A percentile compares a stretch with the other conserved stretches of the same genome.
Conservation (phyloP, 2,888 invertebrate genomes). For the Lepidochrysops patricia region DNA sequence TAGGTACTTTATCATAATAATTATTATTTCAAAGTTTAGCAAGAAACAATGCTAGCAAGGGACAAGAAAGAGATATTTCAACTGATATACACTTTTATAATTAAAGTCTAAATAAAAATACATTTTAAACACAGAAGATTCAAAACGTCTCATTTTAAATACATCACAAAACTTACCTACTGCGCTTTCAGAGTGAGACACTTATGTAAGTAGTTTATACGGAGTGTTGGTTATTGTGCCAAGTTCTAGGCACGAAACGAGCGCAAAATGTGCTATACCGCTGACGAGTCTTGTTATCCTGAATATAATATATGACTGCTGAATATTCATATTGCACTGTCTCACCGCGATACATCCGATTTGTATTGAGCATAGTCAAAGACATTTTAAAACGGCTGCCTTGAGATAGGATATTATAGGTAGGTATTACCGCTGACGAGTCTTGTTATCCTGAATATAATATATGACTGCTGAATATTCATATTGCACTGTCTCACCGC, state of each 20-base stretch:
- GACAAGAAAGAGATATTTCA: too few relatives aligned
- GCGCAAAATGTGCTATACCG: constrained; percentile 33
- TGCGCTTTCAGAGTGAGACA: background rate
- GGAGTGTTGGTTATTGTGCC: constrained; percentile 1
- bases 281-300: constrained; percentile 71
- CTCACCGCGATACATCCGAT: constrained; percentile 35
- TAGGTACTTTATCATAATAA: too few relatives aligned
- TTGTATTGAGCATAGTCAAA: constrained; percentile 29
- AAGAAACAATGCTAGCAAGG: too few relatives aligned
- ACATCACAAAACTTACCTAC: background rate
- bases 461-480: constrained; percentile 60
- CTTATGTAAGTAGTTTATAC: background rate
- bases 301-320: constrained; percentile 50
- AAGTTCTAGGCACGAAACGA: background rate
- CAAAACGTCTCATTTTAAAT: background rate
- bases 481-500: constrained; percentile 48
- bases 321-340: constrained; percentile 65
- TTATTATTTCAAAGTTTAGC: too few relatives aligned
- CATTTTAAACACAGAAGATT: background rate
- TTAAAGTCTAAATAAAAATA: background rate
- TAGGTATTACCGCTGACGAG: constrained; percentile 70
- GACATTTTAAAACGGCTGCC: background rate
- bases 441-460: constrained; percentile 63
- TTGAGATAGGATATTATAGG: too few relatives aligned
- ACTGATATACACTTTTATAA: too few relatives aligned